phyloP scores from a whole-genome alignment of 2,797 vertebrate species.

The Pogonophryne albipinna region DNA sequence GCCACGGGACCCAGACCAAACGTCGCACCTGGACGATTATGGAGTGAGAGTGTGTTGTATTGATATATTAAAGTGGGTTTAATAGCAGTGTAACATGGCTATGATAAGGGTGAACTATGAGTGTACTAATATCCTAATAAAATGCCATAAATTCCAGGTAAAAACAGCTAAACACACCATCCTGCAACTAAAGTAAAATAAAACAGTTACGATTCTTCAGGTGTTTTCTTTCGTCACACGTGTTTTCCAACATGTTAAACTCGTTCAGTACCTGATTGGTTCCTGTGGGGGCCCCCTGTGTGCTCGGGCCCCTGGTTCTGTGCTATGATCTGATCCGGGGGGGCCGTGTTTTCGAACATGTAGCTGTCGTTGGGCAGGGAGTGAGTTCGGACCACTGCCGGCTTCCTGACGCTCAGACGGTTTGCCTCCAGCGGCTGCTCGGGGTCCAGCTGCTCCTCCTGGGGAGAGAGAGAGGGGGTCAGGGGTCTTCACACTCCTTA shows the following conservation, averaged over 20 bases:
- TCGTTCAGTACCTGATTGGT: constrained; percentile 85
- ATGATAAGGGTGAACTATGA: too few relatives aligned
- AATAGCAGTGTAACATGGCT: too few relatives aligned
- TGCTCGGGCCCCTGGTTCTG: constrained; percentile 75
- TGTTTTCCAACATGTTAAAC: background rate
- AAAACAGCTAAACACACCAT: too few relatives aligned
- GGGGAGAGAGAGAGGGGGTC: constrained; percentile 37
- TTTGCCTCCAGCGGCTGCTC: constrained; percentile 78
- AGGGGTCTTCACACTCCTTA: constrained; percentile 3
- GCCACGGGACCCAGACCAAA: too few relatives aligned
- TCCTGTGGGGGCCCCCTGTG: constrained; percentile 65
- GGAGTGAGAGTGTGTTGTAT: too few relatives aligned
- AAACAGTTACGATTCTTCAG: too few relatives aligned
- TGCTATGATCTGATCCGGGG: constrained; percentile 43
- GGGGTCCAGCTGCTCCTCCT: constrained; percentile 67
- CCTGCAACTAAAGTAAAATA: too few relatives aligned
- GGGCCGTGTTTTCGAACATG: constrained; percentile 83
- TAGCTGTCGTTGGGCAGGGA: constrained; percentile 98
- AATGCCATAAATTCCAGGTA: too few relatives aligned
- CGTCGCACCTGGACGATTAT: too few relatives aligned
- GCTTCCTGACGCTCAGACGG: constrained; percentile 91
- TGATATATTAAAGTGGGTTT: too few relatives aligned
- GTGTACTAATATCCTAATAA: too few relatives aligned
- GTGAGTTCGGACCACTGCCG: constrained; percentile 93
- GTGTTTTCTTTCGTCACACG: too few relatives aligned